Conservation (phyloP, 2,797 vertebrate genomes). For the Iguana delicatissima region DNA sequence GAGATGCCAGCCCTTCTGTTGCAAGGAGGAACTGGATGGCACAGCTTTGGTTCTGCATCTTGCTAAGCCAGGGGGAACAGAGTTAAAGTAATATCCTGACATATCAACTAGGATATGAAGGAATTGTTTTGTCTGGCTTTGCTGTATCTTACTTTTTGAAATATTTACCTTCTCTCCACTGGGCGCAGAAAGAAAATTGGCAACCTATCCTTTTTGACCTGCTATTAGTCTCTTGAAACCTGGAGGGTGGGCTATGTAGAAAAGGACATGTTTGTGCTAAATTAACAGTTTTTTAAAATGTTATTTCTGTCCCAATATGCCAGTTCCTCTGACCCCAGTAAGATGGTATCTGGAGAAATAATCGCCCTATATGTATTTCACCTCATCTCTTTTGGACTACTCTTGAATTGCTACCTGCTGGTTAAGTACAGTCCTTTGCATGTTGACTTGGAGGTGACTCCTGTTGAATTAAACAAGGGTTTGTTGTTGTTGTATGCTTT, state of each 20-base stretch:
- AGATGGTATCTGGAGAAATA: neutral
- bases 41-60: neutral
- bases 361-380: neutral
- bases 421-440: neutral
- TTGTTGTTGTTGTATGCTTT: no score
- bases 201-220: neutral
- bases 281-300: neutral
- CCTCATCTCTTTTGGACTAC: neutral
- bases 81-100: neutral
- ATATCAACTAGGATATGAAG: neutral
- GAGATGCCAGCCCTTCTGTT: neutral
- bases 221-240: neutral
- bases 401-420: neutral
- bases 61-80: neutral
- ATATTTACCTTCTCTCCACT: neutral
- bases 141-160: neutral
- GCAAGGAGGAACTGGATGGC: neutral
- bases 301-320: neutral
- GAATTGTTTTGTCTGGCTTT: neutral
- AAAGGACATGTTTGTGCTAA: neutral
- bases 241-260: neutral
- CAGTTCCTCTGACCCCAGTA: neutral
- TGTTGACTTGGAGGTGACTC: neutral
- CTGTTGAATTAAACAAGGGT: no score
- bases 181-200: neutral